phyloP scores from a whole-genome alignment of 2,113 vertebrate species.

The Tringa solitaria region DNA sequence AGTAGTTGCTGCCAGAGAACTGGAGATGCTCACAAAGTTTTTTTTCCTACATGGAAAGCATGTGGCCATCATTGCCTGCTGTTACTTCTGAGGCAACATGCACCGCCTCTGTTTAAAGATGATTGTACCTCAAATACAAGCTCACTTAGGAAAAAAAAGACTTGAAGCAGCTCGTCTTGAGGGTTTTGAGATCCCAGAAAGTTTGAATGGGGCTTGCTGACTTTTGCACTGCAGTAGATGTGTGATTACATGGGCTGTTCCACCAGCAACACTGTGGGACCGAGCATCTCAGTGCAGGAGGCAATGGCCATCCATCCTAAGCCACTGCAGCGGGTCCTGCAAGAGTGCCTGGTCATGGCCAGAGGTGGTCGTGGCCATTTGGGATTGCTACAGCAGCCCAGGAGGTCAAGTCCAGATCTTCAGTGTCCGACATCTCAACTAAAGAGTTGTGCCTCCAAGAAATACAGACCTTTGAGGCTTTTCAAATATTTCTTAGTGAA shows the following conservation, averaged over 20 bases:
- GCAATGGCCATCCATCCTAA: not conserved
- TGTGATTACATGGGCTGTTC: not conserved
- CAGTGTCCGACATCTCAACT: not conserved
- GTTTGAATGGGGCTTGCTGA: not conserved
- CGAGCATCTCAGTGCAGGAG: not conserved
- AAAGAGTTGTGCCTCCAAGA: not conserved
- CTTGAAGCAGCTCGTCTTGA: not conserved
- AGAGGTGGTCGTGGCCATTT: fast-evolving
- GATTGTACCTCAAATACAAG: not conserved
- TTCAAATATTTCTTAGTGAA: not conserved
- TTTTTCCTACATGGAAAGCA: not conserved
- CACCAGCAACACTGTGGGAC: not conserved
- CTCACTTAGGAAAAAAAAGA: not conserved
- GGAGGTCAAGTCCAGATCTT: not conserved
- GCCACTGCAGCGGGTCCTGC: not conserved
- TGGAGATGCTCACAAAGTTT: not conserved
- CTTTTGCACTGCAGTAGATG: not conserved
- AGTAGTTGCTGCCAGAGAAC: not conserved
- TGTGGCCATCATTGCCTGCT: fast-evolving
- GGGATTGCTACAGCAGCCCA: not conserved
- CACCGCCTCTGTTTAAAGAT: not conserved
- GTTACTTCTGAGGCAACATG: not conserved
- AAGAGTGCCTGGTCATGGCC: not conserved
- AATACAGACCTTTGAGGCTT: slow-evolving; percentile 18
- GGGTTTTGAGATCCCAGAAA: not conserved